phyloP scores from a whole-genome alignment of 2,797 vertebrate species.

The Muscicapa striata region DNA sequence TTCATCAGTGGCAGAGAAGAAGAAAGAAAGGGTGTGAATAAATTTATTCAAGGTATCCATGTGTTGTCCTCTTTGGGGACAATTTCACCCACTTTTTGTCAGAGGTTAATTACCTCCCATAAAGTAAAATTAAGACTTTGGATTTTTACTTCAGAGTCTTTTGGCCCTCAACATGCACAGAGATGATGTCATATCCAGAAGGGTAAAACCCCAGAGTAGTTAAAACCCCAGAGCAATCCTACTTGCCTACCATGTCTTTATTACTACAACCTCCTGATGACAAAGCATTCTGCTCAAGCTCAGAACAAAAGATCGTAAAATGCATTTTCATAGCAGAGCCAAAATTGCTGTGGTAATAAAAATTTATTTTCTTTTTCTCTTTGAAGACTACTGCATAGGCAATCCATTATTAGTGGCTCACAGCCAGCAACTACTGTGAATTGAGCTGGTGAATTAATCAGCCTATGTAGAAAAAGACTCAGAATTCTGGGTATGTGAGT shows the following conservation, averaged over 20 bases:
- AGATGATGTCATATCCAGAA: background rate
- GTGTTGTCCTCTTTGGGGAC: background rate
- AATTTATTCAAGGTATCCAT: background rate
- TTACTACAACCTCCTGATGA: background rate
- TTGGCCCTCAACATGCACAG: accelerated
- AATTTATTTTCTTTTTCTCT: constrained; percentile 25
- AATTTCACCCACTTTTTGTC: background rate
- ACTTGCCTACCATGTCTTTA: background rate
- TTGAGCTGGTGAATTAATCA: constrained; percentile 29
- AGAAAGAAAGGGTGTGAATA: background rate
- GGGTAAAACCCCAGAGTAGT: background rate
- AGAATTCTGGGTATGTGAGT: background rate
- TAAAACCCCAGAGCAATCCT: background rate
- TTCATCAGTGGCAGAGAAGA: background rate
- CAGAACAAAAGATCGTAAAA: background rate
- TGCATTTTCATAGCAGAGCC: background rate
- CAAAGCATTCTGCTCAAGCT: background rate
- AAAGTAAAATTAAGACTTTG: background rate
- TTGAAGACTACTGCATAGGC: constrained; percentile 9
- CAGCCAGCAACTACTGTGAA: background rate
- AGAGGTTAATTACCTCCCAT: background rate
- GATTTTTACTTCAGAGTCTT: background rate
- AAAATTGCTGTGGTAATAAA: constrained; percentile 27
- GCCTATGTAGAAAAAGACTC: background rate
- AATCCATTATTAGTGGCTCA: constrained; percentile 38